A percentile compares a stretch with the other conserved stretches of the same genome.
These are phyloP conservation scores for Stegodyphus dumicola DNA, from an alignment of 1,140 invertebrate genomes.

Conservation along the genomic window DNA sequence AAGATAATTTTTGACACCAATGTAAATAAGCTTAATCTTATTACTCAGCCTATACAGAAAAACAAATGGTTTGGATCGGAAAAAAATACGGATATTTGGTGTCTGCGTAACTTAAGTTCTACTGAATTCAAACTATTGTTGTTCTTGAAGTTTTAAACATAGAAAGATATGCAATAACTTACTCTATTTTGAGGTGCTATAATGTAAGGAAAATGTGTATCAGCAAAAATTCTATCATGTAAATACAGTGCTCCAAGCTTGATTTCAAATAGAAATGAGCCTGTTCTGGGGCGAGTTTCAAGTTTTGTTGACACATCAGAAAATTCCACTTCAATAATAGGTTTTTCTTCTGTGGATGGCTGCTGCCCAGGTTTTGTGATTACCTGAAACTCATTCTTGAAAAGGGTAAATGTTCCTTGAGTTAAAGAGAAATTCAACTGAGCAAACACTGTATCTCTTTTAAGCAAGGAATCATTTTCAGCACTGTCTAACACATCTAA, in stretches of 20 bases:
- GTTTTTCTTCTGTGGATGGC: not conserved
- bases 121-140: too few relatives aligned
- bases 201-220: constrained; percentile 65
- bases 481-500: constrained; percentile 78
- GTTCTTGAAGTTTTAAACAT: not conserved
- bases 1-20: too few relatives aligned
- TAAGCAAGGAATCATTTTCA: constrained; percentile 88
- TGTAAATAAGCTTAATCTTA: too few relatives aligned
- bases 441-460: constrained; percentile 90
- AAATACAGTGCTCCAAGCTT: constrained; percentile 84
- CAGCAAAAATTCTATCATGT: constrained; percentile 81
- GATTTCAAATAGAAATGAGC: constrained; percentile 83
- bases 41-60: too few relatives aligned
- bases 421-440: constrained; percentile 90
- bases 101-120: too few relatives aligned
- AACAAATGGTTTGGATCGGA: not conserved
- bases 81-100: too few relatives aligned
- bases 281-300: constrained; percentile 83
- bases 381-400: constrained; percentile 50
- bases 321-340: constrained; percentile 84
- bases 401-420: constrained; percentile 77
- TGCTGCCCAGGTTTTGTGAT: not conserved
- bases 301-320: constrained; percentile 77
- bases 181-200: constrained; percentile 58
- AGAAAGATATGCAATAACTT: not conserved